phyloP scores from a whole-genome alignment of 2,888 invertebrate species.

The Polyploca ridens region DNA sequence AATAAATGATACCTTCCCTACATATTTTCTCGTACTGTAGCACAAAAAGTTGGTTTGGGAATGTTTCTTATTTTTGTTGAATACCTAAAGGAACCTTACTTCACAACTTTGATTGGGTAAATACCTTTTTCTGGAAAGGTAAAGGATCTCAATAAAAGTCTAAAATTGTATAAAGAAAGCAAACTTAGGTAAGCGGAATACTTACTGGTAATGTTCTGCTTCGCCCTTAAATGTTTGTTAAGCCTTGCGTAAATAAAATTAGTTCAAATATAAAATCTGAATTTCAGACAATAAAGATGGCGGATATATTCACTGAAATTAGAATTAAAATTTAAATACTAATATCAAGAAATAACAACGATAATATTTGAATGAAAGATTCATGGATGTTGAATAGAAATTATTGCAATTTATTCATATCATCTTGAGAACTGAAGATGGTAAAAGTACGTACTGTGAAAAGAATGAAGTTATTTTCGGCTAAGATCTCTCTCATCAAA shows the following conservation, averaged over 20 bases:
- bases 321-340: too few relatives aligned
- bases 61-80: slow-evolving; percentile 42
- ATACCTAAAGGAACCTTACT: slow-evolving; percentile 48
- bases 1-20: slow-evolving; percentile 33
- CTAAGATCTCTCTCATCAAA: background rate
- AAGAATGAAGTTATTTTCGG: background rate
- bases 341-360: too few relatives aligned
- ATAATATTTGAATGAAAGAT: too few relatives aligned
- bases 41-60: slow-evolving; percentile 33
- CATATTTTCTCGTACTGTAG: slow-evolving; percentile 23
- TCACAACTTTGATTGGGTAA: slow-evolving; percentile 52
- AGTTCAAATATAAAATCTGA: background rate
- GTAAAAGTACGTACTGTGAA: too few relatives aligned
- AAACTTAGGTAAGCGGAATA: slow-evolving; percentile 1
- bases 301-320: too few relatives aligned
- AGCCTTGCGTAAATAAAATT: background rate
- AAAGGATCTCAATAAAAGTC: slow-evolving; percentile 9
- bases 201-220: background rate
- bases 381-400: too few relatives aligned
- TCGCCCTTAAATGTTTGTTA: background rate
- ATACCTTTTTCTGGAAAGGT: slow-evolving; percentile 16
- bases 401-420: background rate
- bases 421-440: too few relatives aligned
- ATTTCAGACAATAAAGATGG: background rate
- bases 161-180: background rate